Evolutionary conservation across 2,888 invertebrate genomes (phyloP).

Genomic region (Venusia cambrica): DNA sequence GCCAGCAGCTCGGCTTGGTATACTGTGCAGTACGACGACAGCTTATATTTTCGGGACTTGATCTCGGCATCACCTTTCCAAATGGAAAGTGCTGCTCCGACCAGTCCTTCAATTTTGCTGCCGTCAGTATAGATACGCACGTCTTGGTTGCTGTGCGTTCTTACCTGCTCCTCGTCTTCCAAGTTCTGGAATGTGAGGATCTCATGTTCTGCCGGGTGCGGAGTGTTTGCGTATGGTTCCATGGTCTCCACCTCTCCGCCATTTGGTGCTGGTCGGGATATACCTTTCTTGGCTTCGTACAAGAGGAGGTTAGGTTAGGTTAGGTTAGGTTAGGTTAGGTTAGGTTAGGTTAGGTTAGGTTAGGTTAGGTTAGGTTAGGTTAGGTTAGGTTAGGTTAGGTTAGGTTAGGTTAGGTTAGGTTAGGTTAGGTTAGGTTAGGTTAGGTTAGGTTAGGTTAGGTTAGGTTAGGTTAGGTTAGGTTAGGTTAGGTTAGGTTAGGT

Average conservation of each 20-base stretch:
- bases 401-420: conserved; percentile 27
- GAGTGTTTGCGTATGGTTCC: neutral
- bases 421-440: conserved; percentile 27
- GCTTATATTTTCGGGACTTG: too few species aligned
- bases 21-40: too few species aligned
- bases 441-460: conserved; percentile 19
- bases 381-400: conserved; percentile 29
- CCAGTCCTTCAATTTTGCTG: too few species aligned
- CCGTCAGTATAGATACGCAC: too few species aligned
- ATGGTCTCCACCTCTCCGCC: neutral
- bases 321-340: conserved; percentile 29
- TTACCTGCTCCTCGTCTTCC: too few species aligned
- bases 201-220: too few species aligned
- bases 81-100: too few species aligned
- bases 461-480: conserved; percentile 23
- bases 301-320: conserved; percentile 20
- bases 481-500: conserved; percentile 22
- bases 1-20: too few species aligned
- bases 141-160: too few species aligned
- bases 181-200: too few species aligned
- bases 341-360: conserved; percentile 28
- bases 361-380: conserved; percentile 28
- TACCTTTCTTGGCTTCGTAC: neutral
- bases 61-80: too few species aligned
- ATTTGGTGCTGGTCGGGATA: neutral